phyloP scores from a whole-genome alignment of 2,797 vertebrate species.

The Leptoclinus maculatus region DNA sequence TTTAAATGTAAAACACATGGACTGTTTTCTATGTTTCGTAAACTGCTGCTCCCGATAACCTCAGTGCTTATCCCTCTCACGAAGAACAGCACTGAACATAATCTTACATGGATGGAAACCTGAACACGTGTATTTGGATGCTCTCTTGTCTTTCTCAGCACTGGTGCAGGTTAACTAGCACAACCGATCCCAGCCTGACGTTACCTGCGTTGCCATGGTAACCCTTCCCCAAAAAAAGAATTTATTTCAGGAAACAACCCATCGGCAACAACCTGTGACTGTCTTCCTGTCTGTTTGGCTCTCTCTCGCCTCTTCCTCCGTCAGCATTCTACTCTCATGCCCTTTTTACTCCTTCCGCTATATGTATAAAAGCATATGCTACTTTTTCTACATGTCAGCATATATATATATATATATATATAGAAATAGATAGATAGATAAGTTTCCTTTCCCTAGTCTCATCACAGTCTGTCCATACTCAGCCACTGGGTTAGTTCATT shows the following conservation, averaged over 20 bases:
- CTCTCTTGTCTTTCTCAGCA: slow-evolving; percentile 28
- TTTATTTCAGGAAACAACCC: slow-evolving; percentile 76
- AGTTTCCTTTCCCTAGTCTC: slow-evolving; percentile 27
- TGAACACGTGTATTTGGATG: slow-evolving; percentile 28
- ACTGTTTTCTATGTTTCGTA: not conserved
- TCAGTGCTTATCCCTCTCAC: not conserved
- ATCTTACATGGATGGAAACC: slow-evolving; percentile 2
- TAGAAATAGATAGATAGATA: not conserved
- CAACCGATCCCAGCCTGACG: slow-evolving; percentile 62
- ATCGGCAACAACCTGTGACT: slow-evolving; percentile 72
- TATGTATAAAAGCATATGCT: not conserved
- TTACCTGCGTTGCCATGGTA: slow-evolving; percentile 82
- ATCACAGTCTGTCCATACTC: slow-evolving; percentile 62
- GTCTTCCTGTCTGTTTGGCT: slow-evolving; percentile 9
- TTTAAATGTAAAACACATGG: not conserved
- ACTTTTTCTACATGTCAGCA: not conserved
- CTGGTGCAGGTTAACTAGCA: slow-evolving; percentile 54
- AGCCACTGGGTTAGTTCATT: slow-evolving; percentile 64
- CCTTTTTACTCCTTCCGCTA: not conserved
- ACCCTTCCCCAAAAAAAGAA: slow-evolving; percentile 73
- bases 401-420: not conserved
- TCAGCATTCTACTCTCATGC: slow-evolving; percentile 21
- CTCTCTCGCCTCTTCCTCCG: slow-evolving; percentile 18
- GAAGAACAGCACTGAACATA: not conserved
- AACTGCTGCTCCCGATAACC: not conserved